Conservation (phyloP, 2,797 vertebrate species). For the Benthosema pterotum region DNA sequence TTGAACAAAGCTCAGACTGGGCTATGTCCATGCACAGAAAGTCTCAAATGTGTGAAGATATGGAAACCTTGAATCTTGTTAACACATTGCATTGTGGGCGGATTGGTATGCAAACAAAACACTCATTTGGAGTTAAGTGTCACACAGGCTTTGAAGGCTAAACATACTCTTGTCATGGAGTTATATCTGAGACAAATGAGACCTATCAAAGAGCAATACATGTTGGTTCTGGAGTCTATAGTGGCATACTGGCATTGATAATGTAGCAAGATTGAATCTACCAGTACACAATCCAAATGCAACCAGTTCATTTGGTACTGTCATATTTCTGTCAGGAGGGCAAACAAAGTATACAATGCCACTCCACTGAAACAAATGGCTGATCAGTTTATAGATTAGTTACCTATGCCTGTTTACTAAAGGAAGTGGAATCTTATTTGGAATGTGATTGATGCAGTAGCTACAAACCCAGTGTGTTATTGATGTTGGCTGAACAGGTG, state of each 20-base stretch:
- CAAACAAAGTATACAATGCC: background rate
- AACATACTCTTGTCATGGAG: slow-evolving; percentile 56
- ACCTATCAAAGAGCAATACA: slow-evolving; percentile 45
- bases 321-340: background rate
- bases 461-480: too few species aligned
- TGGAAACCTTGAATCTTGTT: slow-evolving; percentile 58
- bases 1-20: slow-evolving; percentile 38
- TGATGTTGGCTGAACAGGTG: too few species aligned
- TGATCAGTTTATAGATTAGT: background rate
- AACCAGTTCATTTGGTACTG: too few species aligned
- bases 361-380: background rate
- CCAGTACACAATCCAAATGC: too few species aligned
- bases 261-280: slow-evolving; percentile 23
- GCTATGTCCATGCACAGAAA: slow-evolving; percentile 35
- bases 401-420: too few species aligned
- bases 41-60: slow-evolving; percentile 64
- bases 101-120: slow-evolving; percentile 59
- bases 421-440: too few species aligned
- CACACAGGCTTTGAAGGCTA: slow-evolving; percentile 56
- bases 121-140: slow-evolving; percentile 54
- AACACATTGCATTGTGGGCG: slow-evolving; percentile 58
- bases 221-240: slow-evolving; percentile 17
- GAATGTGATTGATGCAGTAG: too few species aligned
- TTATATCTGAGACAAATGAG: slow-evolving; percentile 59
- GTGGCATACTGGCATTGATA: slow-evolving; percentile 4